Evolutionary conservation across 2,797 vertebrate genomes (phyloP), one percentile per base, ranked within the genome.

Genomic region (Sorex maritimensis): DNA sequence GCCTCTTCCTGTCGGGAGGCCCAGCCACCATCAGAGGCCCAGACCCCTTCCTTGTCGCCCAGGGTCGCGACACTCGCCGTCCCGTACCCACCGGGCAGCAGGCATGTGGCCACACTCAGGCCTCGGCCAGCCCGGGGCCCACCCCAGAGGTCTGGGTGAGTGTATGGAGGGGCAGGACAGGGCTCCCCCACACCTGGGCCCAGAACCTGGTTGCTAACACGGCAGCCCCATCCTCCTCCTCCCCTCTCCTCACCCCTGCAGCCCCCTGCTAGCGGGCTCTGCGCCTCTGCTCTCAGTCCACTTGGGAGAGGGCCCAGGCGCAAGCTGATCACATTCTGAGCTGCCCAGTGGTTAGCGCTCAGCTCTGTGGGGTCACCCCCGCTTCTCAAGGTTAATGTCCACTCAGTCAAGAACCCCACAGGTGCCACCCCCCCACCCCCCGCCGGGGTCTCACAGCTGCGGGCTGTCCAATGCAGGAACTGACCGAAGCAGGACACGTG

Each of bases 31-130:
- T 19, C 17, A 58, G 81, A 81, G 58, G 5, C 78, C 52, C 4
- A 0, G 0, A 26, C 69, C 30, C 30, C 74, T 86, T 0, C 30
- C 74, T 86, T 0, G 0, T 0, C 67, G 28, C 34, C 2, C 17
- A 41, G 14, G 52, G 30, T 19, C 69, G 6, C 23, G 82, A 14
- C 28, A 61, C 30, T 1, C 2, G 7, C 52, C 28, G 34, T 38
- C 81, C 73, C 8, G 10, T 2, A 41, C 19, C 21, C 58, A 30
- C 3, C 2, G 2, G 46, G 2, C 7, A 49, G 15, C 3, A 46
- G 11, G 6, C n/a, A 58, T 46, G 23, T 34, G 19, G n/a, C 28
- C 26, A 38, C 1, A 19, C 38, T 67, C 65, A 34, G 90, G 34
- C 41, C 81, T 91, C 65, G 10, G 67, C 41, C 49, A 21, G n/a